These are phyloP conservation scores for Lissocephala sabroskyi DNA, from an alignment of 2,888 invertebrate genomes.

Conservation along the genomic window DNA sequence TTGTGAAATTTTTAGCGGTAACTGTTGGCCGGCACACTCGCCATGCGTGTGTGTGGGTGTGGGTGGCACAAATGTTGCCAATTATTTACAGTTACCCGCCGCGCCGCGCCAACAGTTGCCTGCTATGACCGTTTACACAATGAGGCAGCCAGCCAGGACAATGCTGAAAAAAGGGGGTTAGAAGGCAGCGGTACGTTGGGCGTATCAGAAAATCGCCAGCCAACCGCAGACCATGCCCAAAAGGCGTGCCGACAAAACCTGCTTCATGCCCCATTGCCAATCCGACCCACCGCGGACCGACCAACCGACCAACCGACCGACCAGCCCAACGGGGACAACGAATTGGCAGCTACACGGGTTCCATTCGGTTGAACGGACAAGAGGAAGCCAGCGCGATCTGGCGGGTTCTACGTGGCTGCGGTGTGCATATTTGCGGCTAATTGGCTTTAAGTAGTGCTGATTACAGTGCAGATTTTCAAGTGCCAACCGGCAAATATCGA, in stretches of 20 bases:
- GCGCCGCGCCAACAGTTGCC: not conserved
- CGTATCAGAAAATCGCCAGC: slow-evolving; percentile 9
- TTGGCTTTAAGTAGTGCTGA: slow-evolving; percentile 63
- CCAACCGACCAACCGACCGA: too few relatives aligned
- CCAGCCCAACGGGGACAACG: too few relatives aligned
- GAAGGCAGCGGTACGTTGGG: not conserved
- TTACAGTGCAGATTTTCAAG: slow-evolving; percentile 48
- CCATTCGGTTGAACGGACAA: not conserved
- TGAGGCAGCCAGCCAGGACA: slow-evolving; percentile 22
- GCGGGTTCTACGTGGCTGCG: not conserved
- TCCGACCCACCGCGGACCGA: too few relatives aligned
- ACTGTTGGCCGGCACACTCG: slow-evolving; percentile 34
- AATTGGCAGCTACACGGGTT: not conserved
- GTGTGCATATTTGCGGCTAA: slow-evolving; percentile 57
- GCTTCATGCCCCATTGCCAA: slow-evolving; percentile 57
- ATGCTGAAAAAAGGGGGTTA: not conserved
- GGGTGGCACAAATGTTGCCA: slow-evolving; percentile 54
- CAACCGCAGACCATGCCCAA: slow-evolving; percentile 57
- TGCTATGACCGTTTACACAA: slow-evolving; percentile 28
- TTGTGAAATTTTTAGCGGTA: slow-evolving; percentile 36
- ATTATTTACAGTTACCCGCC: slow-evolving; percentile 44
- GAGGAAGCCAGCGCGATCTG: not conserved
- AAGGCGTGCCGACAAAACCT: slow-evolving; percentile 53
- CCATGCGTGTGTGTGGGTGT: slow-evolving; percentile 23
- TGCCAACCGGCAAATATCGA: slow-evolving; percentile 3